phyloP scores from a whole-genome alignment of 92 coral and sea anemone genomes.

The Paramuricea clavata region DNA sequence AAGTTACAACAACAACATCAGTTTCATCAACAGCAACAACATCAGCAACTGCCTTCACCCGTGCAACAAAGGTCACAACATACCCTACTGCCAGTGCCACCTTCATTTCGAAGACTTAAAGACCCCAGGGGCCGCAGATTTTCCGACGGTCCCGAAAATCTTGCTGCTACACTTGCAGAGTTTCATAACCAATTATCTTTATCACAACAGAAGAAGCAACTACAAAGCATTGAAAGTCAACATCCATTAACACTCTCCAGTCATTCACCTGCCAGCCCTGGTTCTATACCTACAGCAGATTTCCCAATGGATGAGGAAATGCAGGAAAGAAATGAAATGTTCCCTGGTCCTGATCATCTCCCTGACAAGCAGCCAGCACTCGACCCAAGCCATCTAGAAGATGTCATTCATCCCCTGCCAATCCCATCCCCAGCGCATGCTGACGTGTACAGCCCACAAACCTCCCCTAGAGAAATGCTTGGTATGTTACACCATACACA shows the following conservation, averaged over 20 bases:
- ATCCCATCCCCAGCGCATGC: conserved; percentile 1
- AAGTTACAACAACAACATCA: conserved; percentile 94
- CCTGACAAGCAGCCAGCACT: conserved; percentile 66
- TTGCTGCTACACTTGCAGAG: conserved; percentile 87
- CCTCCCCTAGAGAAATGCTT: conserved; percentile 13
- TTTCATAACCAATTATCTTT: conserved; percentile 81
- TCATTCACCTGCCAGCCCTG: conserved; percentile 24
- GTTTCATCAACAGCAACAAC: conserved; percentile 75
- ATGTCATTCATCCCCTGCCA: conserved; percentile 24
- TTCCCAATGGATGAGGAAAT: conserved; percentile 50
- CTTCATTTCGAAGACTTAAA: conserved; percentile 38
- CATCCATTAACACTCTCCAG: conserved; percentile 30
- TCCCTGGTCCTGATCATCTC: conserved; percentile 60
- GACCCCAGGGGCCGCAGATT: conserved; percentile 80
- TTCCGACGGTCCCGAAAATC: conserved; percentile 92
- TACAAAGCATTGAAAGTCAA: conserved; percentile 67
- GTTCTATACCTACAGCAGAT: conserved; percentile 36
- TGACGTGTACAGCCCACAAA: conserved; percentile 24
- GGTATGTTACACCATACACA: conserved; percentile 25
- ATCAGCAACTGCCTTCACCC: conserved; percentile 62
- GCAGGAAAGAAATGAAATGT: conserved; percentile 67
- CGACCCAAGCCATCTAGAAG: conserved; percentile 3
- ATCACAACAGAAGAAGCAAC: conserved; percentile 77
- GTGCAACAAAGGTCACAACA: conserved; percentile 27
- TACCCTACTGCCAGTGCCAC: neutral